Conservation (phyloP, 1,140 invertebrate genomes). For the Bombus vancouverensis region DNA sequence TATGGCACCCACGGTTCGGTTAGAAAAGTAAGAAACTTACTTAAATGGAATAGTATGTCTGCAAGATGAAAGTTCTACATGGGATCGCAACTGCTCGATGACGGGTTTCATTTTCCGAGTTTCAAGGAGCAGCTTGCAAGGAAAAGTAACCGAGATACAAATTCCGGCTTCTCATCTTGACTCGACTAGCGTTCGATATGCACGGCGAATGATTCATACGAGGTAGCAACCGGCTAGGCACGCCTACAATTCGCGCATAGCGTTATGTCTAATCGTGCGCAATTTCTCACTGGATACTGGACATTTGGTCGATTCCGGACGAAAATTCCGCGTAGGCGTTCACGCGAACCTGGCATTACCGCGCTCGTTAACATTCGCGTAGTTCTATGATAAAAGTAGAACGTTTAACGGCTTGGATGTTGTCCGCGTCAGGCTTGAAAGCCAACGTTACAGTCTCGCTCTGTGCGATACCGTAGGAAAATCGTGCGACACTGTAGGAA, state of each 20-base stretch:
- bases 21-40: no score
- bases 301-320: not conserved
- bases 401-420: not conserved
- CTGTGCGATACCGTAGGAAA: no score
- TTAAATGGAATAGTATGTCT: no score
- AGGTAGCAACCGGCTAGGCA: constrained; percentile 13
- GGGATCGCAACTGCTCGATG: no score
- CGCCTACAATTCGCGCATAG: constrained; percentile 32
- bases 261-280: constrained; percentile 32
- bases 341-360: constrained; percentile 46
- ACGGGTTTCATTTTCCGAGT: no score
- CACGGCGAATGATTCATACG: constrained; percentile 36
- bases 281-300: constrained; percentile 33
- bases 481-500: no score
- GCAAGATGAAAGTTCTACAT: no score
- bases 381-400: not conserved
- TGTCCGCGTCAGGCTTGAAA: not conserved
- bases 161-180: constrained; percentile 3
- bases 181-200: constrained; percentile 8
- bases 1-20: no score
- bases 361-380: constrained; percentile 30
- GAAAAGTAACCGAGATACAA: not conserved
- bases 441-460: not conserved
- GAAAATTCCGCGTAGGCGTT: constrained; percentile 34
- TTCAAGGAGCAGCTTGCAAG: not conserved